A percentile compares a stretch with the other conserved stretches of the same genome.
These are phyloP conservation scores for Lutjanus campechanus DNA, from an alignment of 2,797 vertebrate species.

Conservation along the genomic window DNA sequence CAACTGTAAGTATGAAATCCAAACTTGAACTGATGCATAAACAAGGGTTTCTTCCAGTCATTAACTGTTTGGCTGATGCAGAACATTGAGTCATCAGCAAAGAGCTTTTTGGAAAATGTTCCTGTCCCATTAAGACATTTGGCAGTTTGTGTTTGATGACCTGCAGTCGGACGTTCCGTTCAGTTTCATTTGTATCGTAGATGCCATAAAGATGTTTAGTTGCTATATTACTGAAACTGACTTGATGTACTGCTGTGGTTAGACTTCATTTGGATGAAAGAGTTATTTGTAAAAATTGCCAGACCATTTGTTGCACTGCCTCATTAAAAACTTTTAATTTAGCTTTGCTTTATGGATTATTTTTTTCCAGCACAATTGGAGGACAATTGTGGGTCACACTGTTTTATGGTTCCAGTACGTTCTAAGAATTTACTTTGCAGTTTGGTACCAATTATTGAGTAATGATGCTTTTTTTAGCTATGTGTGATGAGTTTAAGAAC, in stretches of 20 bases:
- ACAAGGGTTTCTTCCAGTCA: not conserved
- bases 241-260: not conserved
- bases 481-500: not conserved
- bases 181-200: not conserved
- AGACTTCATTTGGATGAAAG: not conserved
- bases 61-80: not conserved
- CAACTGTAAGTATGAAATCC: not conserved
- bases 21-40: not conserved
- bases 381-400: no score
- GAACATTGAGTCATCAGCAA: not conserved
- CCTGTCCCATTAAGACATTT: not conserved
- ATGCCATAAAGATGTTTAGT: not conserved
- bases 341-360: not conserved
- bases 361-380: not conserved
- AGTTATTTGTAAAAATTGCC: not conserved
- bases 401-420: not conserved
- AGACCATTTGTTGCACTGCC: not conserved
- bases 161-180: not conserved
- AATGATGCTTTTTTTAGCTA: not conserved
- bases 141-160: not conserved
- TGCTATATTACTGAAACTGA: not conserved
- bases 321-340: conserved; percentile 10
- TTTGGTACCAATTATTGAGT: no score
- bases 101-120: not conserved
- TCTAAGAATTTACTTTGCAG: no score